Evolutionary conservation across 2,797 vertebrate genomes (phyloP), one percentile per base, ranked within the genome.

Genomic region (Parauchenoglanis punctatus): DNA sequence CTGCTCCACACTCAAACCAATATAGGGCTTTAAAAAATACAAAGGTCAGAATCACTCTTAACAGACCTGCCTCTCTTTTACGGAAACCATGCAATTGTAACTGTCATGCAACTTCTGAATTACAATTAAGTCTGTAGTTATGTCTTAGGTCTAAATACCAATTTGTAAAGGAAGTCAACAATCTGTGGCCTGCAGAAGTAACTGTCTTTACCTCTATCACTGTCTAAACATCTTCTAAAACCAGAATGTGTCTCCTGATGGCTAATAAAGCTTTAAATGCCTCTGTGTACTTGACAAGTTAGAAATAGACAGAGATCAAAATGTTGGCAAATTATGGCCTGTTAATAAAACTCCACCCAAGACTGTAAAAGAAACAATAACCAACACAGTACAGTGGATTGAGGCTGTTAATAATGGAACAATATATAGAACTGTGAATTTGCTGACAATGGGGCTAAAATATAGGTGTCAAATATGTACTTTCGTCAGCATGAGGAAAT

Each of bases 401-500:
- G 31, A 86, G 68, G 6, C 82, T 73, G 87, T 85, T 91, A 91
- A 89, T 89, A 89, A 89, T 87, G 89, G 85, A 88, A 63, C 81
- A 87, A 84, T 78, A 90, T 78, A 87, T 87, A 40, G 86, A 86
- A 83, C 87, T 88, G 77, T 80, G 76, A 87, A 87, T 81, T 67
- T 89, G 63, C 83, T 91, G 91, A 91, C 91, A 89, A 85, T 65
- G 65, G 80, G 85, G 83, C 81, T 76, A 87, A 91, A 83, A 89
- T 89, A 89, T 87, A 89, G 81, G 80, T 87, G 88, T 86, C 82
- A 81, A 87, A 77, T 40, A 89, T 84, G 75, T 82, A 85, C 67
- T 54, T 67, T 83, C 63, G 28, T 84, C 84, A 86, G 68, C 61
- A 78, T 40, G 75, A 31, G 35, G 54, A 91, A 61, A 83, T 82